phyloP scores from a whole-genome alignment of 1,140 invertebrate species.

The Harlomillsia oculata region DNA sequence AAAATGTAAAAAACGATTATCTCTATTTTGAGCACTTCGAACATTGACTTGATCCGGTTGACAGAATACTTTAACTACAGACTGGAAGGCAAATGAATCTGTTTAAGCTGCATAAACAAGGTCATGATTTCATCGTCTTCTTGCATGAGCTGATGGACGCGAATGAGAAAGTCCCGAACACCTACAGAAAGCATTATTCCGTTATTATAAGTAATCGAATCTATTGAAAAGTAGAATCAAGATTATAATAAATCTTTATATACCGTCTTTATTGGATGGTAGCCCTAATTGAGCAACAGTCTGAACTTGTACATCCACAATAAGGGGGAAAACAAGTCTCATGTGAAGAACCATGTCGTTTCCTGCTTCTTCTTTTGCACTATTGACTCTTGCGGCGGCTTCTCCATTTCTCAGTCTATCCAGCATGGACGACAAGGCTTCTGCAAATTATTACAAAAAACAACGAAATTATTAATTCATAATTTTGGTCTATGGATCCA shows the following conservation, averaged over 20 bases:
- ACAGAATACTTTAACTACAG: no score
- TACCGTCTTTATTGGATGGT: constrained; percentile 3
- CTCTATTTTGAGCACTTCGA: background rate
- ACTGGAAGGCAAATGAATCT: constrained; percentile 10
- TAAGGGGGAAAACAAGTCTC: constrained; percentile 14
- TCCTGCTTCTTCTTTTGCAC: constrained; percentile 14
- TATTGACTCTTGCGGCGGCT: background rate
- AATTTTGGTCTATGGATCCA: no score
- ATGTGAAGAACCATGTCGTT: constrained; percentile 21
- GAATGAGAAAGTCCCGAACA: constrained; percentile 19
- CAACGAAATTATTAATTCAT: background rate
- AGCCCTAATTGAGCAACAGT: constrained; percentile 8
- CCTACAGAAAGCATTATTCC: constrained; percentile 6
- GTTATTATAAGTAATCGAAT: no score
- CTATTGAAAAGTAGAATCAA: no score
- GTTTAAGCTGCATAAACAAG: constrained; percentile 7
- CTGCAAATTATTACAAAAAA: background rate
- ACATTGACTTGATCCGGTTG: no score
- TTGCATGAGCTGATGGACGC: constrained; percentile 2
- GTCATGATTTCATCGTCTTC: constrained; percentile 2
- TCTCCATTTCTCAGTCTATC: constrained; percentile 3
- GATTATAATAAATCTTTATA: background rate
- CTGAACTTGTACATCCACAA: constrained; percentile 12
- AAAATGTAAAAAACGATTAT: background rate
- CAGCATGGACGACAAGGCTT: constrained; percentile 6